Evolutionary conservation across 2,113 vertebrate genomes (phyloP), one percentile per base, ranked within the genome.

Genomic region (Pseudorhombus dupliciocellatus): DNA sequence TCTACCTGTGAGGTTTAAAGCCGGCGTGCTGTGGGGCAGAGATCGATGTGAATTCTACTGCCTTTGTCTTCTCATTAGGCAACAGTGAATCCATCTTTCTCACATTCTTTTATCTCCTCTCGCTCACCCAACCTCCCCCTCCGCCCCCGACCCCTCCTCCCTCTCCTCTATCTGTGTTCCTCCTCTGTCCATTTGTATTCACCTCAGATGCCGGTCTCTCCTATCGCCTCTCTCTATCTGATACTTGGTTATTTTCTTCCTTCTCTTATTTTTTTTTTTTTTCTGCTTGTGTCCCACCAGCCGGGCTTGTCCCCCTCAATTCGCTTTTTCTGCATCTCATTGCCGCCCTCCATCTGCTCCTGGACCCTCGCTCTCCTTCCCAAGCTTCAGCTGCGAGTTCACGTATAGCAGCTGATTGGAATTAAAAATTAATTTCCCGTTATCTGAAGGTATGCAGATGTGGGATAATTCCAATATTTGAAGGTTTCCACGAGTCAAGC

Each of bases 11-110:
- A 63, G 78, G 64, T 42, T 52, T 77, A 66, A 79, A 84, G 82
- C 67, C 62, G 24, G 60, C 82, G 62, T 65, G 59, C 77, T 79
- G 73, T 83, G 85, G 78, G 85, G 85, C 81, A 85, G 59, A 86
- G 87, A 92, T 92, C 79, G 83, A 91, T 89, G 89, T 84, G 86
- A 83, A 84, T 87, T 67, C 83, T 28, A n/a, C 73, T 72, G 87
- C 79, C 87, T 89, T 90, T 90, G 89, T 92, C 87, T 90, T 85
- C 88, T 90, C 87, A 90, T 90, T 90, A 88, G 82, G 63, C 81
- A 82, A 81, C 82, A 81, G 77, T 83, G 84, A 88, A 90, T 90
- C 85, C 81, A 88, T 90, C 87, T 90, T 88, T 91, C 82, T 89
- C 87, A 75, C 81, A 76, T 87, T 90, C 74, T 85, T 92, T 88